Conservation (phyloP, 2,113 vertebrate genomes). For the Capricornis sumatraensis region DNA sequence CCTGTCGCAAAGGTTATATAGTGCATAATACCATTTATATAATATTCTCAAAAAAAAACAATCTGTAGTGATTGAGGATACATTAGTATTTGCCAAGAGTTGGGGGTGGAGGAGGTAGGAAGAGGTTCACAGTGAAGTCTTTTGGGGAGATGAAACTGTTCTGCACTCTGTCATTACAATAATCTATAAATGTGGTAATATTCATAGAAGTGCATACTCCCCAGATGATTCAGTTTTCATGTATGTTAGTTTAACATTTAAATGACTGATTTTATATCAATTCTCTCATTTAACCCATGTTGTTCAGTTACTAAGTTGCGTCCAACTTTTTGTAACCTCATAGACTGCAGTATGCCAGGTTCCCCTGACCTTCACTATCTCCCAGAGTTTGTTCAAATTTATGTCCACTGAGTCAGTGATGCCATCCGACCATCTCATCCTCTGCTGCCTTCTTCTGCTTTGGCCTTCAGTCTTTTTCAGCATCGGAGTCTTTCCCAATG, state of each 20-base stretch:
- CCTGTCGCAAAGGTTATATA: neutral
- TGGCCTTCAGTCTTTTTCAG: neutral
- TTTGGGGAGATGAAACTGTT: neutral
- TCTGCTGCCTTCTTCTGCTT: neutral
- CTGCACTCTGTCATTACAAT: neutral
- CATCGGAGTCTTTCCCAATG: neutral
- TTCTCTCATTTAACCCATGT: neutral
- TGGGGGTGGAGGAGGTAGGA: neutral
- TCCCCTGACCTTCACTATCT: neutral
- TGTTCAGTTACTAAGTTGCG: fast-evolving
- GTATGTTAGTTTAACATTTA: neutral
- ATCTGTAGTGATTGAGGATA: neutral
- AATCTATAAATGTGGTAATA: neutral
- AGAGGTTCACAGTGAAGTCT: neutral
- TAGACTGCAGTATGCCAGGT: neutral
- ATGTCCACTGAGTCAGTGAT: neutral
- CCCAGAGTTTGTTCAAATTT: neutral
- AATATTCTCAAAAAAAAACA: neutral
- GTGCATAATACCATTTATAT: neutral
- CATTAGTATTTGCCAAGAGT: neutral
- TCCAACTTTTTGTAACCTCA: neutral
- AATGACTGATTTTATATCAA: neutral
- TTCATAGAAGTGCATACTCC: neutral
- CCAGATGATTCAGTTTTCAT: neutral
- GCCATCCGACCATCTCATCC: neutral